Evolutionary conservation across 2,797 vertebrate genomes (phyloP), one percentile per base, ranked within the genome.

Genomic region (Sarcoramphus papa): DNA sequence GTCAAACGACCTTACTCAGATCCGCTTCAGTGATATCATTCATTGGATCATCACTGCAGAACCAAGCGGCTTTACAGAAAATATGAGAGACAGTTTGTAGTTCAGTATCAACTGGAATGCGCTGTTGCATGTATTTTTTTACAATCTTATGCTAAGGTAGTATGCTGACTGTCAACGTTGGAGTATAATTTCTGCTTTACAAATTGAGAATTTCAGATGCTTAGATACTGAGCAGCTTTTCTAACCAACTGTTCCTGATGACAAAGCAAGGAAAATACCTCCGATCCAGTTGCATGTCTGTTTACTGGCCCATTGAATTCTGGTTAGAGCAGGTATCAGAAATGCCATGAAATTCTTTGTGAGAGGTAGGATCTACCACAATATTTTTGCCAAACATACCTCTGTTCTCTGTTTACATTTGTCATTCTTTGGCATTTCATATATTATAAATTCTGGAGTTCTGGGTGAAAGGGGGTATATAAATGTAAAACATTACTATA

Each of bases 401-500:
- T 89, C 70, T 67, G 12, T 45, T 84, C 54, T 90, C 80, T 65
- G 10, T 20, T 95, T 72, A 81, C 64, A 30, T 93, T 82, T 96
- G 64, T 80, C 87, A 65, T 83, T 91, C 75, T 54, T 85, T 77
- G 84, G 57, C 64, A 37, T 78, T 85, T 80, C 5, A 2, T 30
- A 10, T 64, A 12, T 91, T 91, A 67, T 43, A 4, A 43, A 75
- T 94, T 57, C 75, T 79, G 56, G 47, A 73, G 81, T 74, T 73
- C 50, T 59, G 57, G 45, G 45, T 96, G 84, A 75, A 88, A 95
- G 78, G 62, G 85, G 76, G 79, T 82, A 18, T 79, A 84, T 90
- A 90, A 94, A 85, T 91, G 43, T 95, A 89, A 93, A 96, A 83
- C 78, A 59, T 85, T 43, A 63, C 87, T 90, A 83, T 14, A 88